Evolutionary conservation across 2,888 invertebrate species (phyloP), one percentile per base, ranked within the genome.

Genomic region (Caenorhabditis imperialis): DNA sequence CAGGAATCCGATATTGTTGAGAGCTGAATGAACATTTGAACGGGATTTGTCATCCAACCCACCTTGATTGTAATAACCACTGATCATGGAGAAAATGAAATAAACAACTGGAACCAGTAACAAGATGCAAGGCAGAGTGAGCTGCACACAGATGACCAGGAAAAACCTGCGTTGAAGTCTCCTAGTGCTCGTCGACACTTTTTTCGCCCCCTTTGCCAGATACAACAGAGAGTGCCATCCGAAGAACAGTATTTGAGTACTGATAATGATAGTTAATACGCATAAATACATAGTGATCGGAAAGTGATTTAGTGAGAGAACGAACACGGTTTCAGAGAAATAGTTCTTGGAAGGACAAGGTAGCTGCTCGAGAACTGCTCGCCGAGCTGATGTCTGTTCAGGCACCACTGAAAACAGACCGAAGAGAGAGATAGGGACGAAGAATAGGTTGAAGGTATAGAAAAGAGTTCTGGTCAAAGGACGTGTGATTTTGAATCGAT

Each of bases 11-110:
- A 62, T 45, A 18, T 62, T 62, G 45, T 62, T 62, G 10, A 62
- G 10, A 2, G 62, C 62, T 53, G 61, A 27, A 45, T 42, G n/a
- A n/a, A n/a, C n/a, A n/a, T n/a, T n/a, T n/a, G n/a, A n/a, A n/a
- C n/a, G n/a, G n/a, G n/a, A n/a, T n/a, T n/a, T n/a, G n/a, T n/a
- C n/a, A n/a, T n/a, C n/a, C n/a, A 22, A 3, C 23, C 22, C 33
- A 53, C 61, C 51, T 54, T 62, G 62, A 30, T 30, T 62, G 16
- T 62, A 62, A 18, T 54, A 47, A 0, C 53, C 62, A 10, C 51
- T 62, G 10, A 62, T 10, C 62, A 62, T 62, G 1, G 62, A 62
- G 25, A 27, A 53, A 14, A 62, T 62, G 22, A 62, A 62, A 54
- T 53, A 62, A 18, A 45, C n/a, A 6, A 62, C 62, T 7, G 62